phyloP scores from a whole-genome alignment of 1,140 invertebrate genomes.

The Antheraea mylitta region DNA sequence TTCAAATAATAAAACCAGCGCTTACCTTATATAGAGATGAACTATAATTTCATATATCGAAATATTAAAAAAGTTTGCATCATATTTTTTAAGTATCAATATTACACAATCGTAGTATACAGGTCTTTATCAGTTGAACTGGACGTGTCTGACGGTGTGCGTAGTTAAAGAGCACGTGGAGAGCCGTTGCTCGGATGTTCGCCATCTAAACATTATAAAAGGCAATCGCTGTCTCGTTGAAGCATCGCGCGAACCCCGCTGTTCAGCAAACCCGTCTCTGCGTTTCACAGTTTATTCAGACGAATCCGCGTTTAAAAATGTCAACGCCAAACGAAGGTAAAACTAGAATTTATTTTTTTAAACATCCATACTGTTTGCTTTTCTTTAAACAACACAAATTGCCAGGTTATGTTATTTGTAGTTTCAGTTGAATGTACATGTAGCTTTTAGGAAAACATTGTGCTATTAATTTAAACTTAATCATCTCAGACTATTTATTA shows the following conservation, averaged over 20 bases:
- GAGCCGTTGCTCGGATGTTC: conserved; percentile 37
- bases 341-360: conserved; percentile 29
- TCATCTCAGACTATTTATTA: too few relatives aligned
- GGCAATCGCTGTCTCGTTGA: conserved; percentile 37
- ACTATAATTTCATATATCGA: too few relatives aligned
- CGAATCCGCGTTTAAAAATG: conserved; percentile 45
- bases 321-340: conserved; percentile 63
- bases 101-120: conserved; percentile 8
- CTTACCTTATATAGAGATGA: too few relatives aligned
- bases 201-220: conserved; percentile 66
- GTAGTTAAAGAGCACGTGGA: conserved; percentile 57
- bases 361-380: conserved; percentile 14
- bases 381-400: not conserved
- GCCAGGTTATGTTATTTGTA: not conserved
- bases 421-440: not conserved
- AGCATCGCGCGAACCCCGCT: conserved; percentile 40
- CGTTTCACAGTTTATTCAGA: conserved; percentile 5
- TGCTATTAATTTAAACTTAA: too few relatives aligned
- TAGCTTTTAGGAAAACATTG: not conserved
- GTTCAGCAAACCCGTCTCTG: conserved; percentile 25
- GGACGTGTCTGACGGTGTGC: conserved; percentile 35
- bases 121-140: conserved; percentile 30
- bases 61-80: too few relatives aligned
- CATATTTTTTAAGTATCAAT: conserved; percentile 16
- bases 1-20: too few relatives aligned